These are phyloP conservation scores for Aphelocoma californica DNA, from an alignment of 2,797 vertebrate genomes.

Conservation along the genomic window DNA sequence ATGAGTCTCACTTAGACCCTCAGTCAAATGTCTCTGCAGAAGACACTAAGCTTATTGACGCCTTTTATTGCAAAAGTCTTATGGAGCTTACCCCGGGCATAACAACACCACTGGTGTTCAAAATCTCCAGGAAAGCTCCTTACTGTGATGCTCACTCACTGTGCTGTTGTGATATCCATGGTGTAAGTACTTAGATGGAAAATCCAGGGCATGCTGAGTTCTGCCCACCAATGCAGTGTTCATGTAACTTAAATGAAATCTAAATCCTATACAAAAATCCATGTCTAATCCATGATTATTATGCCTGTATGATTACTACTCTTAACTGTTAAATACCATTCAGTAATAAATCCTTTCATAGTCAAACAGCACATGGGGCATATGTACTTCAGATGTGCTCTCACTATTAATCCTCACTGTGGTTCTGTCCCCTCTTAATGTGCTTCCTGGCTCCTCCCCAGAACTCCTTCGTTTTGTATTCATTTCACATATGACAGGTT, in stretches of 20 bases:
- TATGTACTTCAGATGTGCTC: not conserved
- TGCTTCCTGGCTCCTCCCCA: not conserved
- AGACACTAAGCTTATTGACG: conserved; percentile 22
- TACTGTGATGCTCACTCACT: not conserved
- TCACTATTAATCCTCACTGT: not conserved
- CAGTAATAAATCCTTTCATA: conserved; percentile 13
- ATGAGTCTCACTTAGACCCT: not conserved
- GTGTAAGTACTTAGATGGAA: not conserved
- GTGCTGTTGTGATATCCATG: conserved; percentile 9
- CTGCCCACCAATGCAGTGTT: not conserved
- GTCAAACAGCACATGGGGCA: not conserved
- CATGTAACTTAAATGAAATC: conserved; percentile 16
- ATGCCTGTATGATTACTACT: conserved; percentile 27
- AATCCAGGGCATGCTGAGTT: conserved; percentile 37
- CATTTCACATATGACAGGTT: not conserved
- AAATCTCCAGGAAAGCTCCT: conserved; percentile 57
- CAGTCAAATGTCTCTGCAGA: not conserved
- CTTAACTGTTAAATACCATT: conserved; percentile 42
- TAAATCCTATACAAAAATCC: conserved; percentile 52
- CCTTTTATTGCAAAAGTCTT: not conserved
- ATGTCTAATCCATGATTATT: conserved; percentile 51
- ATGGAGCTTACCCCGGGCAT: not conserved
- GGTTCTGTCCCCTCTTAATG: not conserved
- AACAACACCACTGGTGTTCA: not conserved
- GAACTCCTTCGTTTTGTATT: not conserved